Base-by-base conservation (phyloP, 2,888 invertebrate genomes). In the Scotopteryx bipunctaria region DNA sequence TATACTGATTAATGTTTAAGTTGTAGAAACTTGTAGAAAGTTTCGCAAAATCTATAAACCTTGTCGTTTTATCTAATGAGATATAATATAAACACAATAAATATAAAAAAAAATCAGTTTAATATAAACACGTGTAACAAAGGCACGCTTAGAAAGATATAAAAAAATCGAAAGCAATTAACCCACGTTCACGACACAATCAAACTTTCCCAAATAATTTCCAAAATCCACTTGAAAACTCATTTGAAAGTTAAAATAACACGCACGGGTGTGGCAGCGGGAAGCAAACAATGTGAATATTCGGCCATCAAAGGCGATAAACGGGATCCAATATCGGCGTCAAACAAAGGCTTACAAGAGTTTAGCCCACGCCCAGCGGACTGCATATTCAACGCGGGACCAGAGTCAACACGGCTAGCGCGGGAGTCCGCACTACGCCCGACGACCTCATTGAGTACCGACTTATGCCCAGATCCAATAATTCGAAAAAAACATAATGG, bases 311-410 rank as follows among this genome's bases (percentile, higher is more conserved):
- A 83, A 74, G 78, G 69, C 79, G 80, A 79, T 81, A 81, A 76
- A 76, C 77, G 78, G 80, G 79, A 84, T 80, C 87, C 88, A 88
- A 87, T 88, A 87, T 86, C 81, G 86, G 72, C 71, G 59, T 67
- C 84, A 81, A 84, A 87, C 87, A 89, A 87, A 87, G 87, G 83
- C 84, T 84, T 85, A 89, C 89, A 87, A 86, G 89, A 89, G 89
- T 88, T 88, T 81, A 78, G 79, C 76, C 69, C 78, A 78, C 87
- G 83, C 89, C 89, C 80, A 77, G 61, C 61, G 67, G 76, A 70
- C 83, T 89, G 86, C 89, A 88, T 89, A 89, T 89, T 89, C 89
- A 89, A 83, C 81, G 78, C 65, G 75, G 79, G 73, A 57, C 74
- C 61, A 76, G 63, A 79, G 81, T 82, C 81, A 81, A 83, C 80